These are phyloP conservation scores for Eledona agricola DNA, from an alignment of 2,888 invertebrate genomes.

Conservation along the genomic window DNA sequence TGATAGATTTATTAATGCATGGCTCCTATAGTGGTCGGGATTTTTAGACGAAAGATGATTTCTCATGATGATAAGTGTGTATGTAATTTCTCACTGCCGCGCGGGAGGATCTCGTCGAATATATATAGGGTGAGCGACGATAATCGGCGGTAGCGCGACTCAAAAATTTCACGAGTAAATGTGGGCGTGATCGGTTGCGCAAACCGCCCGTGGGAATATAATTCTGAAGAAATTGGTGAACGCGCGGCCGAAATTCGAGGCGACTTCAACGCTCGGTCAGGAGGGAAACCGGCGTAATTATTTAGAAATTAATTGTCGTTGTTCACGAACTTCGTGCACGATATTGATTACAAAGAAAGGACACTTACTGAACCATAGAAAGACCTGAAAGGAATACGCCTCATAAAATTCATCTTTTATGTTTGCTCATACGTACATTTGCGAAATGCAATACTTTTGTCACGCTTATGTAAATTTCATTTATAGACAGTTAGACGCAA, in stretches of 20 bases:
- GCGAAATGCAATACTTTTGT: constrained; percentile 34
- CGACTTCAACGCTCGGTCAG: constrained; percentile 2
- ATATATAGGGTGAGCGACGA: too few relatives aligned
- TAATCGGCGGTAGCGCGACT: constrained; percentile 8
- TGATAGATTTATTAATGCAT: constrained; percentile 33
- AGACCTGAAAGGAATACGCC: constrained; percentile 32
- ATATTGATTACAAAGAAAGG: constrained; percentile 33
- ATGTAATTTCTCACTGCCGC: constrained; percentile 26
- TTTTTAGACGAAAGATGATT: constrained; percentile 28
- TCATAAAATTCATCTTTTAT: constrained; percentile 35
- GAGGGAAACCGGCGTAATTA: constrained; percentile 6
- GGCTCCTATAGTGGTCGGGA: constrained; percentile 23
- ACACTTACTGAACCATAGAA: constrained; percentile 30
- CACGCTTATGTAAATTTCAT: constrained; percentile 33
- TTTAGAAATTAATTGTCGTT: constrained; percentile 15
- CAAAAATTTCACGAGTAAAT: constrained; percentile 12
- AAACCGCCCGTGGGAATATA: constrained; percentile 13
- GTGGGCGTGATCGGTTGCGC: constrained; percentile 19
- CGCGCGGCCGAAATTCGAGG: constrained; percentile 1
- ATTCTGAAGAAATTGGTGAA: constrained; percentile 11
- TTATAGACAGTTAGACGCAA: constrained; percentile 32
- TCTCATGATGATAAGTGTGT: constrained; percentile 32
- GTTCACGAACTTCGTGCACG: constrained; percentile 27
- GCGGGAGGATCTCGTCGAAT: too few relatives aligned
- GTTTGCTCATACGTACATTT: constrained; percentile 29